Evolutionary conservation across 1,140 invertebrate species (phyloP), one percentile per base, ranked within the genome.

Genomic region (Cryptotermes secundus): DNA sequence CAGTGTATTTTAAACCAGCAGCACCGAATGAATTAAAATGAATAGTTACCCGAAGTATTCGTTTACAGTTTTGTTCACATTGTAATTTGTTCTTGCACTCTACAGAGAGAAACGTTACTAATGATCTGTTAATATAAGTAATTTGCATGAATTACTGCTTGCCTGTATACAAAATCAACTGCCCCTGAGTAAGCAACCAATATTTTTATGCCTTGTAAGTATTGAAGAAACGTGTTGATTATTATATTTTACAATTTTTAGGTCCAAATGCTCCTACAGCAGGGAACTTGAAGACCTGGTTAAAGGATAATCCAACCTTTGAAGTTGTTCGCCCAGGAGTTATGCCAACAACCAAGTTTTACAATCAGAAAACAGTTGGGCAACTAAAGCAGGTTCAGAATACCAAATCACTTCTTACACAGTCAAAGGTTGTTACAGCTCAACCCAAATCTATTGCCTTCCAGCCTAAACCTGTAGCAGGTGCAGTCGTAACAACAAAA

Each of bases 281-380:
- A 34, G 92, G 92, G 36, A 95, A 95, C 88, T 90, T 98, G 16
- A 94, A 95, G 87, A 91, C 93, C 19, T 98, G 96, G 96, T 90
- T 99, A 14, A 94, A 95, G 88, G 93, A 95, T 85, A 94, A 98
- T 93, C 96, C 96, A 26, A 95, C 94, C 0, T 98, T 93, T 90
- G 95, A 97, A 90, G 94, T 97, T 1, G 91, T 96, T 2, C 91
- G 93, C 84, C 93, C 81, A 34, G 81, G 81, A 45, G n/a, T 82
- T 31, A 53, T 45, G n/a, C 83, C 83, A 49, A 83, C 83, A 34
- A 83, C 35, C 16, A 82, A 82, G 31, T 82, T 82, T 34, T 82
- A 82, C 38, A 82, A 45, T 82, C 95, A 0, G 93, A 82, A 49
- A 45, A 7, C n/a, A 31, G 36, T 26, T 82, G 26, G 14, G 31